phyloP scores from a whole-genome alignment of 2,797 vertebrate species.

The Acanthiza pusilla region DNA sequence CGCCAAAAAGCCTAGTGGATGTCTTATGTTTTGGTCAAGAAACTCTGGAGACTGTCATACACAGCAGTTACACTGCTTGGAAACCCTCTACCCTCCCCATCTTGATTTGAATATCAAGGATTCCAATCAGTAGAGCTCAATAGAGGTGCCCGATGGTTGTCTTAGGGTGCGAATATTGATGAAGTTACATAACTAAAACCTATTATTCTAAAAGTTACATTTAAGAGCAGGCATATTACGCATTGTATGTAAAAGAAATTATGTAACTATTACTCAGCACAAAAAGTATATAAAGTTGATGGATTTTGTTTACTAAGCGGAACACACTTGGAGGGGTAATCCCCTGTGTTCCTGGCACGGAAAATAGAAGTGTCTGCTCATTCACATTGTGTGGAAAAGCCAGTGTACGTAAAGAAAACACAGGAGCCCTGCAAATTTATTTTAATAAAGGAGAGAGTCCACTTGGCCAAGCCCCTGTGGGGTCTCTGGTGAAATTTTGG shows the following conservation, averaged over 20 bases:
- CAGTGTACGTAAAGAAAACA: not conserved
- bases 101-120: not conserved
- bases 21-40: not conserved
- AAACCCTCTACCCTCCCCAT: not conserved
- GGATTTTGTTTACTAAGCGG: not conserved
- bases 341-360: not conserved
- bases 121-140: not conserved
- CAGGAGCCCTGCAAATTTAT: not conserved
- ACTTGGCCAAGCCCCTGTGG: fast-evolving
- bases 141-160: not conserved
- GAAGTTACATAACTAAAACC: not conserved
- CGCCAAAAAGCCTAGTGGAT: not conserved
- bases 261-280: not conserved
- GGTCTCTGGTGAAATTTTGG: not conserved
- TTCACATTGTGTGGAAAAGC: not conserved
- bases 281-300: not conserved
- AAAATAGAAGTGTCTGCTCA: not conserved
- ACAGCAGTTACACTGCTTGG: not conserved
- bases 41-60: not conserved
- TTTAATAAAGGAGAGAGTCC: not conserved
- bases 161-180: not conserved
- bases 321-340: not conserved
- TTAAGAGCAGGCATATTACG: not conserved
- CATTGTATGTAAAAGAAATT: not conserved
- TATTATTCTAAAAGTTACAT: not conserved